phyloP scores from a whole-genome alignment of 2,797 vertebrate species.

The Nannoperca australis region DNA sequence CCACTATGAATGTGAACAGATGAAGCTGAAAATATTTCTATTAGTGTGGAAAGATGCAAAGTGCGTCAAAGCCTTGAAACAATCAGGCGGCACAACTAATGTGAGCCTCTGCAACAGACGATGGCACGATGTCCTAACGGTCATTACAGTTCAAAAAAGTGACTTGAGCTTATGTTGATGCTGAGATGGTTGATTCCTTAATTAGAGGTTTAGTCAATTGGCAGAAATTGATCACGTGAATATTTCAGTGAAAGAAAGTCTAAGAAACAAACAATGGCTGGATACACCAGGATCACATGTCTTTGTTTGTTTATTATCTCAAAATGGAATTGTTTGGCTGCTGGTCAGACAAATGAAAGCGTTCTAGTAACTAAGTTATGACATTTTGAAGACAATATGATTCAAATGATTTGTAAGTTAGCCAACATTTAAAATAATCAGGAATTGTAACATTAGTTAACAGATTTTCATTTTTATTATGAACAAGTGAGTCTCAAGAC shows the following conservation, averaged over 20 bases:
- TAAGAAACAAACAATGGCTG: background rate
- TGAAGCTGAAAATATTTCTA: background rate
- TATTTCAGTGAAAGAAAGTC: background rate
- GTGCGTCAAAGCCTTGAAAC: background rate
- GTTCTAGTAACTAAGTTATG: background rate
- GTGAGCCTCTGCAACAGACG: background rate
- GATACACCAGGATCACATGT: too few relatives aligned
- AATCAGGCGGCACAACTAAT: background rate
- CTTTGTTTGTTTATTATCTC: background rate
- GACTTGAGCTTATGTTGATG: background rate
- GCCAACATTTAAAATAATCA: background rate
- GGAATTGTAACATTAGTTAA: background rate
- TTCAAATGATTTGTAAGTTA: background rate
- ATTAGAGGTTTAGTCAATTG: background rate
- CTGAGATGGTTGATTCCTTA: background rate
- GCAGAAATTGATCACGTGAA: background rate
- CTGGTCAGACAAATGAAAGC: too few relatives aligned
- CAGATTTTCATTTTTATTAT: background rate
- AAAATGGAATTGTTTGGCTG: background rate
- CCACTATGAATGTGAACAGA: background rate
- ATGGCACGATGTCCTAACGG: background rate
- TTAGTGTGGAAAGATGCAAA: background rate
- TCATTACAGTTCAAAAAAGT: background rate
- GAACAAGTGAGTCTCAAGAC: background rate
- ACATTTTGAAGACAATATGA: background rate